A percentile compares a stretch with the other conserved stretches of the same genome.
Evolutionary conservation across 2,888 invertebrate genomes (phyloP).

Genomic region (Dascillus cervinus): DNA sequence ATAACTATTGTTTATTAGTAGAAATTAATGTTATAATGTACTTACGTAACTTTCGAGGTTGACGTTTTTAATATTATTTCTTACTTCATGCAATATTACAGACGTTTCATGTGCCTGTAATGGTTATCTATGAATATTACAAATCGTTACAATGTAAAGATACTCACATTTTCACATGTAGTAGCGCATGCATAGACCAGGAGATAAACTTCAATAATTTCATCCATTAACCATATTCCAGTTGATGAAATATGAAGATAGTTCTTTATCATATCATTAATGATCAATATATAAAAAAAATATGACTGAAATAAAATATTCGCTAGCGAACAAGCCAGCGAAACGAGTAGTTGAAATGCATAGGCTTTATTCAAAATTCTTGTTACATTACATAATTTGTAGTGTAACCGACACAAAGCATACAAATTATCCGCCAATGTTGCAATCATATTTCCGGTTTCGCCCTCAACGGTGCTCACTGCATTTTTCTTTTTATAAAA

Average conservation of each 20-base stretch:
- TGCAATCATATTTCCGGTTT: no score
- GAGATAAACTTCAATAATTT: slow-evolving; percentile 25
- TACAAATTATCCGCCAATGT: slow-evolving; percentile 18
- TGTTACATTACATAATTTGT: slow-evolving; percentile 24
- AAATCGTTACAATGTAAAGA: not conserved
- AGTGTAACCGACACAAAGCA: slow-evolving; percentile 26
- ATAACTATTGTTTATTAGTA: slow-evolving; percentile 3
- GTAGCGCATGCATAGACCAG: slow-evolving; percentile 24
- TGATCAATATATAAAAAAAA: slow-evolving; percentile 24
- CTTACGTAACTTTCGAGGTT: slow-evolving; percentile 40
- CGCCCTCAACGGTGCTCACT: no score
- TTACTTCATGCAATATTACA: slow-evolving; percentile 38
- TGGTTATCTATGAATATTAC: no score
- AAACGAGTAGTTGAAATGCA: slow-evolving; percentile 24
- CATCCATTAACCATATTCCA: slow-evolving; percentile 28
- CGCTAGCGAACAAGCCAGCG: slow-evolving; percentile 22
- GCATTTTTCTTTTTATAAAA: no score
- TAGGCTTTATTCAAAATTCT: slow-evolving; percentile 24
- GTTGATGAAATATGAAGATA: no score
- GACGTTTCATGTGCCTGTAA: slow-evolving; percentile 40
- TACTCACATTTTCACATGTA: slow-evolving; percentile 26
- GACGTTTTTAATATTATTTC: slow-evolving; percentile 35
- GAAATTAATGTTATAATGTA: slow-evolving; percentile 5
- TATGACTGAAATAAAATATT: slow-evolving; percentile 28
- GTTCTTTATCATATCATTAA: slow-evolving; percentile 13